These are phyloP conservation scores for Pemphredon lugubris DNA, from an alignment of 2,888 invertebrate species.

Conservation along the genomic window DNA sequence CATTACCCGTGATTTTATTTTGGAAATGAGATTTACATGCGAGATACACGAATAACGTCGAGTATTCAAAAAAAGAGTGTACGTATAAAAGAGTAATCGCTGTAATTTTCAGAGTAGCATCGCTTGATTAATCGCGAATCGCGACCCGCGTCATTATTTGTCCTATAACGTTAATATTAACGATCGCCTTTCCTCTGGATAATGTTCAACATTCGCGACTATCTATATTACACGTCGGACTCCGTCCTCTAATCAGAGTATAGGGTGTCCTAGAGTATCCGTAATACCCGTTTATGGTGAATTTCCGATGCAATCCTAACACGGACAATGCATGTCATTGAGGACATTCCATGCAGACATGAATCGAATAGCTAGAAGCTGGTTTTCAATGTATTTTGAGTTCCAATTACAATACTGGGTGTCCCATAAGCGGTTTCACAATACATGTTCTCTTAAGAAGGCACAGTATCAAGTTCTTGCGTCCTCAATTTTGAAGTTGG, in stretches of 20 bases:
- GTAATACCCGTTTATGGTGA: too few species aligned
- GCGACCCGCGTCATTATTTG: constrained; percentile 1
- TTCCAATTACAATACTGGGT: too few species aligned
- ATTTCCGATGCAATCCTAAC: too few species aligned
- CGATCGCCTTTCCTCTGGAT: constrained; percentile 9
- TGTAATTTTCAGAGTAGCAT: not conserved
- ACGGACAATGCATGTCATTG: too few species aligned
- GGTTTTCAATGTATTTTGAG: too few species aligned
- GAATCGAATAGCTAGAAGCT: too few species aligned
- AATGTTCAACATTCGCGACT: constrained; percentile 1
- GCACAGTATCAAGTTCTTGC: too few species aligned
- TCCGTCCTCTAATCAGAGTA: not conserved
- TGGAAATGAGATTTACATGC: not conserved
- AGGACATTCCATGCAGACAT: too few species aligned
- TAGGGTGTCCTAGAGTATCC: too few species aligned
- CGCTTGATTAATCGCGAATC: constrained; percentile 17
- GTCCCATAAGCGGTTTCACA: too few species aligned
- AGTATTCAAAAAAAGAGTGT: not conserved
- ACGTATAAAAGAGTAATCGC: not conserved
- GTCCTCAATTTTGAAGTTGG: too few species aligned
- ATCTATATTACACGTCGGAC: not conserved
- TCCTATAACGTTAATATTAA: constrained; percentile 5
- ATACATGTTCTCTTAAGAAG: too few species aligned
- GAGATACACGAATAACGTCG: not conserved
- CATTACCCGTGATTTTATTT: not conserved